Evolutionary conservation across 2,888 invertebrate species (phyloP), one percentile per base, ranked within the genome.

Genomic region (Phyllotreta cruciferae): DNA sequence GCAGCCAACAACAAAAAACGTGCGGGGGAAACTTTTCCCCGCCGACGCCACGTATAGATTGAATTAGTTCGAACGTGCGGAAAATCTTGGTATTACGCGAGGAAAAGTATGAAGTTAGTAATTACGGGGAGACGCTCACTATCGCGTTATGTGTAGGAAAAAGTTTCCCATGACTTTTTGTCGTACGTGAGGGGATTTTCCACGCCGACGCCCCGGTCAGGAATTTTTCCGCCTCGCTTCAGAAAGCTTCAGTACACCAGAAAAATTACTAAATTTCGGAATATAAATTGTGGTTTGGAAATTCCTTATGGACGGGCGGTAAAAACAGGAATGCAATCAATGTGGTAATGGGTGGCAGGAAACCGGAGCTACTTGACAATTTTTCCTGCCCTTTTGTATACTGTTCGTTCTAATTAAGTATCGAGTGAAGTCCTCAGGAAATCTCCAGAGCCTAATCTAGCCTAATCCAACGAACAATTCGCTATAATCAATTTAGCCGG

Each of bases 371-470:
- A 10, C 24, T 58, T 42, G n/a, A 52, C 9, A 52, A 52, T 52
- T 60, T 58, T 53, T 35, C 24, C 42, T 36, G 35, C 60, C 36
- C 52, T 42, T 53, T 50, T n/a, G n/a, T n/a, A 24, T 58, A 58
- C 41, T 57, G 41, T 41, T 49, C 41, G 39, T n/a, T 50, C 52
- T 60, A 60, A 60, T 60, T 60, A 60, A 60, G 52, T 60, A 42
- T 37, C 42, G 47, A 60, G 10, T 44, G 9, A 36, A 14, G 42
- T 38, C 24, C 38, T 38, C 9, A 14, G 34, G 34, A 14, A 49
- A 6, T 50, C 42, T 10, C 10, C n/a, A 52, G 11, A 1, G 36
- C n/a, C 14, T 37, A 58, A 44, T 58, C 14, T 36, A 24, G 4
- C 24, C 24, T 24, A 24, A 24, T 58, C 35, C 11, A 52, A 53